These are phyloP conservation scores for Trichosurus vulpecula DNA, from an alignment of 2,797 vertebrate genomes.

Conservation along the genomic window DNA sequence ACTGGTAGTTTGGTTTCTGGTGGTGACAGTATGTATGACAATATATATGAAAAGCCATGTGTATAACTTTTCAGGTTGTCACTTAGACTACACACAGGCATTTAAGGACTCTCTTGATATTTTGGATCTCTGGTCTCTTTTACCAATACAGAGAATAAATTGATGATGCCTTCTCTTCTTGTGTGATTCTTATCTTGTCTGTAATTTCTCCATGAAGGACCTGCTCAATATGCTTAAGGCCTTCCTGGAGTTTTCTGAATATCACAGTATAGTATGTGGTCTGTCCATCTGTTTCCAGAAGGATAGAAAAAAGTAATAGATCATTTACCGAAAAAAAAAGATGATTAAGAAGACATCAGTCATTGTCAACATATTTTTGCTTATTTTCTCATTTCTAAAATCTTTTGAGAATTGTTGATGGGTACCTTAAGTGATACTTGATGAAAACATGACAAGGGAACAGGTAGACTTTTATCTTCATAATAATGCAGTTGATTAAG, in stretches of 20 bases:
- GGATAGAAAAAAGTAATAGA: neutral
- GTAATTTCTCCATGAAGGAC: neutral
- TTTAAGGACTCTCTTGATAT: neutral
- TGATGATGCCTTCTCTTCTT: neutral
- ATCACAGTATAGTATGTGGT: neutral
- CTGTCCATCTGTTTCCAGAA: neutral
- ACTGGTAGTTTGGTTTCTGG: neutral
- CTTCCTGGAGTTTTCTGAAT: neutral
- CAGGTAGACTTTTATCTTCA: neutral
- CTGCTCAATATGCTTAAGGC: neutral
- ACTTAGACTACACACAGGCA: neutral
- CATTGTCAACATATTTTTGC: neutral
- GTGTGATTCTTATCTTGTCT: neutral
- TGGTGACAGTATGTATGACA: neutral
- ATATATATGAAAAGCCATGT: neutral
- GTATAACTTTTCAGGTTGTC: neutral
- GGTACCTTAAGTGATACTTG: neutral
- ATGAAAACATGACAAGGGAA: neutral
- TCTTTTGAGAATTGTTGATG: neutral
- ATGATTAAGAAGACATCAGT: neutral
- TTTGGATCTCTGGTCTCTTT: neutral
- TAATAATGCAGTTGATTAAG: neutral
- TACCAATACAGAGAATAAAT: neutral
- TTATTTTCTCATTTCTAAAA: neutral
- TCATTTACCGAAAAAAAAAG: neutral